phyloP scores from a whole-genome alignment of 2,888 invertebrate genomes.

The Diaprepes abbreviatus region DNA sequence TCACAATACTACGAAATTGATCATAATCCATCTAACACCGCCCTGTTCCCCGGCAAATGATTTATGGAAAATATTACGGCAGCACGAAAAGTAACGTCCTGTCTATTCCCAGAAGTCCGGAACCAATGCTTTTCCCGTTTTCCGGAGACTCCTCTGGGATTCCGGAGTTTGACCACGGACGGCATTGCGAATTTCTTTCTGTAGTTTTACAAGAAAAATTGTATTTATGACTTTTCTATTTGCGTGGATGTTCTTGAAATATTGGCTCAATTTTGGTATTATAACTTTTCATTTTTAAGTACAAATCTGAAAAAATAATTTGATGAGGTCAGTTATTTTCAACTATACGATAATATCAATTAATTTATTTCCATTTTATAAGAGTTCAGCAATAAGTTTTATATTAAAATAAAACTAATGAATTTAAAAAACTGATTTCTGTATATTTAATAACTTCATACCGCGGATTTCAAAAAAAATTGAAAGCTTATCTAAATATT shows the following conservation, averaged over 20 bases:
- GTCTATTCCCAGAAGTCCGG: constrained; percentile 41
- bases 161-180: constrained; percentile 48
- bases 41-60: constrained; percentile 58
- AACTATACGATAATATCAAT: no score
- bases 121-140: constrained; percentile 49
- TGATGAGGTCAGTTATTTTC: no score
- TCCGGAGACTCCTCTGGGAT: constrained; percentile 43
- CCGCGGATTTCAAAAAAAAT: no score
- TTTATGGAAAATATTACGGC: constrained; percentile 70
- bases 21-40: constrained; percentile 45
- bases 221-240: constrained; percentile 46
- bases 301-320: no score
- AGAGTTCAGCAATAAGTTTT: no score
- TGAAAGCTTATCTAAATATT: no score
- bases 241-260: not conserved
- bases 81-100: constrained; percentile 46
- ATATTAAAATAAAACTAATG: no score
- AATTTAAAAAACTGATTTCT: no score
- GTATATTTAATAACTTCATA: no score
- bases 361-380: no score
- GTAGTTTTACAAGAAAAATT: constrained; percentile 45
- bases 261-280: no score
- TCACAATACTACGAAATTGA: constrained; percentile 28
- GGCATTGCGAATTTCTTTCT: constrained; percentile 48
- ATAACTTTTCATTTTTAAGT: no score